Evolutionary conservation across 2,888 invertebrate species (phyloP), one percentile per base, ranked within the genome.

Genomic region (Lobophora halterata): DNA sequence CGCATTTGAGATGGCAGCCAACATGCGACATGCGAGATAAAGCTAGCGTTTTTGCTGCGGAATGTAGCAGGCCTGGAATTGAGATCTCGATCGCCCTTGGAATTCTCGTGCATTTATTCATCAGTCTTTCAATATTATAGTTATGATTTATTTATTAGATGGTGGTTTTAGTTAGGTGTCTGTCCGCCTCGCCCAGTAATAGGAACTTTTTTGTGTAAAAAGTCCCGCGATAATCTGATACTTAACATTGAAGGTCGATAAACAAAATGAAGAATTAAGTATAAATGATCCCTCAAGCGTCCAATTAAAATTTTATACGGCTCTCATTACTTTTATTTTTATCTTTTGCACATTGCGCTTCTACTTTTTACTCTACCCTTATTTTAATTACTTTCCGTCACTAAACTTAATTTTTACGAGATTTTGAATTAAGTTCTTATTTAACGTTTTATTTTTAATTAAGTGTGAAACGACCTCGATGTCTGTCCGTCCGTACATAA

Each of bases 1-100:
- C 65, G 61, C 61, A 62, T 69, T 67, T 62, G 60, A 71, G 63
- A 71, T 59, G 61, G 54, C 55, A 61, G 49, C 49, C 52, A 49
- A 46, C 49, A 52, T 43, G 37, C 42, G 33, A 52, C 53, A 31
- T 47, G 45, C 42, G 44, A 51, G 51, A 60, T 55, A 50, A 53
- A 55, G 52, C 50, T 49, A 45, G 46, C 55, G 51, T 55, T 59
- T 59, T 59, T 58, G 53, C 46, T 37, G 24, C 39, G 41, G 42
- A 46, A 51, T 46, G 45, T 40, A 24, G 41, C 23, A 12, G 12
- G 16, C 6, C 20, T 27, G 25, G 23, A 28, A 34, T 36, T 44
- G 37, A 46, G 38, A 46, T 52, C 44, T 46, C 39, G 36, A 44
- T 47, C 35, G 35, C 27, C 39, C 39, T 40, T 40, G 40, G 36